Conservation (phyloP, 2,888 invertebrate species). For the Megalurothrips usitatus region DNA sequence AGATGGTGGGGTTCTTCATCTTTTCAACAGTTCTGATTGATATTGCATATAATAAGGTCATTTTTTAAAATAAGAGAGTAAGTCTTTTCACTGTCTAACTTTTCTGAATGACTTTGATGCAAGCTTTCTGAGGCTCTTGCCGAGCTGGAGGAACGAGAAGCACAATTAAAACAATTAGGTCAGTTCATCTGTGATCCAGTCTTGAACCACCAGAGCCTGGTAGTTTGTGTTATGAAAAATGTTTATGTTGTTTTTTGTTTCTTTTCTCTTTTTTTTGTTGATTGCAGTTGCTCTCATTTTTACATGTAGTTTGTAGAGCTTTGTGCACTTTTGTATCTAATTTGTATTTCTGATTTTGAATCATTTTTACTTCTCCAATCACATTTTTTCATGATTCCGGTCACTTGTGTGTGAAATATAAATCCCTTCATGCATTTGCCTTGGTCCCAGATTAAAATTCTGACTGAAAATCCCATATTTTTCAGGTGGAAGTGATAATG, state of each 20-base stretch:
- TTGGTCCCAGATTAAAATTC: neutral
- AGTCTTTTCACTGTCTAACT: slow-evolving; percentile 13
- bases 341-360: no score
- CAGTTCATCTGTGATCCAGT: slow-evolving; percentile 34
- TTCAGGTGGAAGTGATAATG: neutral
- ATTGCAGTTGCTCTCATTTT: neutral
- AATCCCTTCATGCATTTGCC: neutral
- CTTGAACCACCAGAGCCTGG: no score
- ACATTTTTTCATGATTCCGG: neutral
- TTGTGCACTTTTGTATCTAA: no score
- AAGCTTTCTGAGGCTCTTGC: slow-evolving; percentile 43
- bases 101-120: slow-evolving; percentile 28
- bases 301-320: neutral
- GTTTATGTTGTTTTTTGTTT: neutral
- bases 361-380: neutral
- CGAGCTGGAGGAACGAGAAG: slow-evolving; percentile 43
- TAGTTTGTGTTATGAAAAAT: neutral
- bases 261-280: neutral
- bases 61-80: slow-evolving; percentile 17
- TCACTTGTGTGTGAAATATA: neutral
- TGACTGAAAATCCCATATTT: slow-evolving; percentile 14
- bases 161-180: slow-evolving; percentile 41
- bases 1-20: neutral
- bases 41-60: neutral
- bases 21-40: neutral